These are phyloP conservation scores for Spilarctia lutea DNA, from an alignment of 2,888 invertebrate species.

Conservation along the genomic window DNA sequence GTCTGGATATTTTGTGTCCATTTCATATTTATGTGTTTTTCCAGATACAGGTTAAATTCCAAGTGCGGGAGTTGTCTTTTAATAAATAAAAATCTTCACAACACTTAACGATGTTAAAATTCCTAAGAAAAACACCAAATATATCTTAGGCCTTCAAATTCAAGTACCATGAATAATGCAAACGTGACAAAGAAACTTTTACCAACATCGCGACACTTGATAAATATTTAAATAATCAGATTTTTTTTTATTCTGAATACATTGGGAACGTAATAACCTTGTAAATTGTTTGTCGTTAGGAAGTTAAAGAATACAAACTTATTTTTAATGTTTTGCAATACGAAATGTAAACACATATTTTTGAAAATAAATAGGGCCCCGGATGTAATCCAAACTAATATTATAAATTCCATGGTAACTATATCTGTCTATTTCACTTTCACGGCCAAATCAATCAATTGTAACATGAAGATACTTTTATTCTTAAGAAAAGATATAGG, in stretches of 20 bases:
- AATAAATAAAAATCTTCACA: neutral
- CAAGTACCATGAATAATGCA: conserved; percentile 6
- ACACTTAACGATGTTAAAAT: neutral
- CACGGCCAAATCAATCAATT: too few species aligned
- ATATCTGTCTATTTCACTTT: too few species aligned
- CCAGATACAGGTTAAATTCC: too few species aligned
- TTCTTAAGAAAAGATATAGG: too few species aligned
- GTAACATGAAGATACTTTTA: too few species aligned
- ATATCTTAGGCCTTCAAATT: neutral
- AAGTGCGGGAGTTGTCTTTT: too few species aligned
- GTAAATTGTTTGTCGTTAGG: neutral
- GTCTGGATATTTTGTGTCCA: too few species aligned
- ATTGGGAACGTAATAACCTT: neutral
- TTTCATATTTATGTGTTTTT: too few species aligned
- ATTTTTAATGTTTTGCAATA: neutral
- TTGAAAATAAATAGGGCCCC: neutral
- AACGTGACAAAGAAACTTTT: conserved; percentile 1
- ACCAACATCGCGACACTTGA: conserved; percentile 4
- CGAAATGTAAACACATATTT: neutral
- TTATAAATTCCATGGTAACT: too few species aligned
- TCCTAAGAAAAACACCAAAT: neutral
- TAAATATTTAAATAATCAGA: conserved; percentile 3
- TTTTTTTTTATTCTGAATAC: neutral
- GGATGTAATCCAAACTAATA: too few species aligned
- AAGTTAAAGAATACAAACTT: neutral